A percentile compares a stretch with the other conserved stretches of the same genome.
phyloP scores from a whole-genome alignment of 2,797 vertebrate species.

The Falco columbarius region DNA sequence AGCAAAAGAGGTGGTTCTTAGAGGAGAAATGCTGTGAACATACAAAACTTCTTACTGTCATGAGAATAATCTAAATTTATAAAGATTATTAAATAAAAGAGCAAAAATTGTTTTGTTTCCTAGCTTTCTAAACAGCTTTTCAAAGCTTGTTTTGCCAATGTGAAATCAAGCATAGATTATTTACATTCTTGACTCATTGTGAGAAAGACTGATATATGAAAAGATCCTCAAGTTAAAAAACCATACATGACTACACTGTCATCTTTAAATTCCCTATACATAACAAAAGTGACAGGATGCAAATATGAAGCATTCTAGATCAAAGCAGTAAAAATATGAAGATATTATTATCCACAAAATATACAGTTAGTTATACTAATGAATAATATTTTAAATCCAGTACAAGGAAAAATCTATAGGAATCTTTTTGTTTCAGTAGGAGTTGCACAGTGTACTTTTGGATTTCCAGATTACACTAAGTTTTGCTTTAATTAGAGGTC shows the following conservation, averaged over 20 bases:
- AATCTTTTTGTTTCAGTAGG: not conserved
- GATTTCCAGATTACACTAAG: not conserved
- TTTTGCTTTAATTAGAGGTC: not conserved
- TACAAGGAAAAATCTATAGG: not conserved
- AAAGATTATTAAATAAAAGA: not conserved
- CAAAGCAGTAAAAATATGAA: conserved; percentile 18
- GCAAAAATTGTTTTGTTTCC: not conserved
- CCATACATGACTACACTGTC: not conserved
- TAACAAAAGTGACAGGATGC: conserved; percentile 30
- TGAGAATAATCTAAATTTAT: not conserved
- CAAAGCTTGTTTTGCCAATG: not conserved
- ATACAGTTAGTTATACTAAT: not conserved
- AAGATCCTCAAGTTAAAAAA: not conserved
- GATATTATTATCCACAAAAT: not conserved
- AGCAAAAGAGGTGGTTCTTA: not conserved
- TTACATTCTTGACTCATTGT: not conserved
- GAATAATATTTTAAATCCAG: conserved; percentile 11
- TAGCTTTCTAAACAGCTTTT: not conserved
- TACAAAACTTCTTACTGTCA: not conserved
- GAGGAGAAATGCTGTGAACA: not conserved
- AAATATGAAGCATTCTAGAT: conserved; percentile 38
- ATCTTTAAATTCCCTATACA: not conserved
- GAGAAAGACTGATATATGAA: not conserved
- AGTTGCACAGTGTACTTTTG: not conserved
- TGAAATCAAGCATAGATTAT: not conserved